Base-by-base conservation (phyloP, 2,797 vertebrate species). In the Phoebastria nigripes region DNA sequence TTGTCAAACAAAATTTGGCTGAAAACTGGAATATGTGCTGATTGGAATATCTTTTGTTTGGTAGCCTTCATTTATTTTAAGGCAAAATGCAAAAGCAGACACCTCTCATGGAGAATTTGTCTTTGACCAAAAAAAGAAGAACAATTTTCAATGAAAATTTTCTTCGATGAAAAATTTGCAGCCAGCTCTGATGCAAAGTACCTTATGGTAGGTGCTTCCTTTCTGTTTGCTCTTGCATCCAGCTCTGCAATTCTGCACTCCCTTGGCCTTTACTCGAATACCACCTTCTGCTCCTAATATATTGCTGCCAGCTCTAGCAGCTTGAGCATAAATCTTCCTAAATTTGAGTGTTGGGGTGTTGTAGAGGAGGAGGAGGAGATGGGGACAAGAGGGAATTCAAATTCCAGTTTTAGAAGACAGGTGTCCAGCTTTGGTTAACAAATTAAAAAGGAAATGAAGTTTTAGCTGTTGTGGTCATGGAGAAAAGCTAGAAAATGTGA, bases 211-310 rank as follows among this genome's bases (percentile, higher is more conserved):
- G 56, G n/a, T 78, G 28, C 46, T 84, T 71, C 76, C 78, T 93
- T 69, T 93, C 81, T 80, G 26, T 82, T 96, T 89, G 55, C 26
- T 90, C 56, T 94, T 67, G 26, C 67, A 80, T 85, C 24, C 80
- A 80, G 66, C 44, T 89, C 90, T 87, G 44, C 41, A 78, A 24
- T 95, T 87, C 82, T 81, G 61, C 3, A 0, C 59, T 85, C 29
- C 1, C 5, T 93, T 95, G 93, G 92, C 93, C 88, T 89, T 95
- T 70, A 70, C 41, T 95, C 0, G 55, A 87, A 90, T 84, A 91
- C 62, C 81, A 90, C 92, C 93, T 95, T 96, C 95, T 97, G 94
- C 90, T 95, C 74, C 90, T 70, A 69, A 76, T 65, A 67, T 58
- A 80, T 29, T 44, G 88, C 24, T 96, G 88, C 92, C 95, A 96